These are phyloP conservation scores for Panthera leo DNA, from an alignment of 2,113 vertebrate genomes.

Conservation along the genomic window DNA sequence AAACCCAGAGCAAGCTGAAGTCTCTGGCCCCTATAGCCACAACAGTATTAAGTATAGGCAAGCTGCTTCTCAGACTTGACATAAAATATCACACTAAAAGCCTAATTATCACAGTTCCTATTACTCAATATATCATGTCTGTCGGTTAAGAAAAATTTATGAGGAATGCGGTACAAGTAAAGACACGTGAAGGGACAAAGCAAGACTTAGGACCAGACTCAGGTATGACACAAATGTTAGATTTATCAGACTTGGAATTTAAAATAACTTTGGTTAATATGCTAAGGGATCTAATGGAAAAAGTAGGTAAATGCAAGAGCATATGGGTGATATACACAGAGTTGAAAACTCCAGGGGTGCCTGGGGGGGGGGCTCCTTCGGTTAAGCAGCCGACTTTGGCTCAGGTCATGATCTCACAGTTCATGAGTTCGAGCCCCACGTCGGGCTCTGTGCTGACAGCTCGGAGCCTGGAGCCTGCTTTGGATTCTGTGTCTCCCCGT, in stretches of 20 bases:
- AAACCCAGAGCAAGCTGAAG: not conserved
- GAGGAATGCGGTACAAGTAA: not conserved
- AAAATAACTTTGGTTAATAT: not conserved
- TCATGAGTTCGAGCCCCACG: no score
- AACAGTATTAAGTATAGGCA: not conserved
- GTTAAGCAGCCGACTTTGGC: no score
- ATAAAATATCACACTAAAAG: not conserved
- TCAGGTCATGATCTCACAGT: no score
- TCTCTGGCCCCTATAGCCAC: not conserved
- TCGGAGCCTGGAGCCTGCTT: no score
- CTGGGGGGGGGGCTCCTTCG: no score
- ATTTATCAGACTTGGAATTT: not conserved
- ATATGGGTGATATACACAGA: not conserved
- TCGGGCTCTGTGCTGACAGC: no score
- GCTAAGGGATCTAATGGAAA: not conserved
- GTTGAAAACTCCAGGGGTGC: not conserved
- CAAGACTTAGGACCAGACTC: not conserved
- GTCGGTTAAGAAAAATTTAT: not conserved
- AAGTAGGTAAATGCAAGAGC: not conserved
- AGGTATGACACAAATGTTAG: not conserved
- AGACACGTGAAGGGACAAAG: not conserved
- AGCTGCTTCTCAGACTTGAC: not conserved
- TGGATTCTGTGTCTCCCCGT: no score
- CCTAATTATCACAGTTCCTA: not conserved
- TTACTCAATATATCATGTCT: not conserved